Evolutionary conservation across 2,888 invertebrate genomes (phyloP), one percentile per base, ranked within the genome.

Genomic region (Tinea pellionella): DNA sequence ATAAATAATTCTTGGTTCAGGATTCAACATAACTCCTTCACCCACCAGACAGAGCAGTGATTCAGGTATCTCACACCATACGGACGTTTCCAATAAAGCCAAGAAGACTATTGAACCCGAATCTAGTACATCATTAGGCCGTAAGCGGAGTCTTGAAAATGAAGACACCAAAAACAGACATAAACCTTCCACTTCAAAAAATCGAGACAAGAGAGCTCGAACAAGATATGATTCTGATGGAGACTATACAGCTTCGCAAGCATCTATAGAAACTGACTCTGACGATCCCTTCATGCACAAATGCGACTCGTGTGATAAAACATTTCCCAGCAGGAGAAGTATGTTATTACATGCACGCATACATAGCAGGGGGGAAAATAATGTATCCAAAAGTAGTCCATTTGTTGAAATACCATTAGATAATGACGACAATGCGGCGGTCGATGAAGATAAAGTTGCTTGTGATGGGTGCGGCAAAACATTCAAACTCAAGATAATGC

Each of bases 401-500:
- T 63, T 69, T 0, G 71, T 68, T 0, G 66, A 68, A 9, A 71
- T 70, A 61, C 74, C 75, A 11, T 69, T 66, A 60, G 65, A 63
- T 19, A 65, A 63, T 56, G 62, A 62, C 0, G 43, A 43, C 12
- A 61, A 58, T 24, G 9, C 11, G 15, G 42, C 57, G 4, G 16
- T 32, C 13, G 60, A 61, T 37, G 80, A 80, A 4, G 78, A 81
- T 42, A 78, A 78, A 62, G 65, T 81, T 12, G 68, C 65, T 7
- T 88, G 88, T 61, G 73, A 79, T 0, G 77, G 72, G 63, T 88
- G 88, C 62, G 76, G 73, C 0, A 85, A 79, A 63, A 74, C 72
- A 0, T 88, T 88, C 64, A 88, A 88, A 66, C 66, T 88, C 53
- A 85, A 87, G 61, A 88, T 88, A 59, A 88, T 88, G 88, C 64